Conservation (phyloP, 2,888 invertebrate species). For the Heterodera filipjevi region DNA sequence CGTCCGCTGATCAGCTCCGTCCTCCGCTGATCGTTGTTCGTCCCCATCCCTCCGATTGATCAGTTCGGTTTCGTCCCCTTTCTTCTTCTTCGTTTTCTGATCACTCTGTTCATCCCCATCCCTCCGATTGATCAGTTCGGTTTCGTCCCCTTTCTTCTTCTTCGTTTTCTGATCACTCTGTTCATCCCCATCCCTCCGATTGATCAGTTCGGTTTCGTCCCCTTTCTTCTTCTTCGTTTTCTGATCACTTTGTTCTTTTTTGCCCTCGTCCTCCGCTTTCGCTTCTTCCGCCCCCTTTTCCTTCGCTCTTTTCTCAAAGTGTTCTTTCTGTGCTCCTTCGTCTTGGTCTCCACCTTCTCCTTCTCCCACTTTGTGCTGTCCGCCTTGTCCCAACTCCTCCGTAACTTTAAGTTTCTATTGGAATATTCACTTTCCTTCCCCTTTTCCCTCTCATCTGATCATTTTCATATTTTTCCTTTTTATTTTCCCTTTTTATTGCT, state of each 20-base stretch:
- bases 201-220: neutral
- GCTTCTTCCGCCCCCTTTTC: too few relatives aligned
- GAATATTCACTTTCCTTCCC: too few relatives aligned
- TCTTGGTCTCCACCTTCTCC: neutral
- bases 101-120: neutral
- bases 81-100: conserved; percentile 3
- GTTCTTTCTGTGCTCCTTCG: neutral
- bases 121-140: neutral
- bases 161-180: neutral
- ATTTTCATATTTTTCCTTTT: too few relatives aligned
- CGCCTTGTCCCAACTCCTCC: neutral
- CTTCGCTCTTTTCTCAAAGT: neutral
- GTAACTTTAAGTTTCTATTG: neutral
- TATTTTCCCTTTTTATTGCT: too few relatives aligned
- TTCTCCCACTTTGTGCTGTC: neutral
- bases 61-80: neutral
- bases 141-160: neutral
- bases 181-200: neutral
- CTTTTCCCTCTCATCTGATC: too few relatives aligned
- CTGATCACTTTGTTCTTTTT: neutral
- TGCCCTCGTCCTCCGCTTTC: neutral
- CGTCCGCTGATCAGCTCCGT: neutral
- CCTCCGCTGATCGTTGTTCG: neutral
- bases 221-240: neutral
- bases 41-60: neutral